Evolutionary conservation across 2,888 invertebrate genomes (phyloP), one percentile per base, ranked within the genome.

Genomic region (Vesta saturnalis): DNA sequence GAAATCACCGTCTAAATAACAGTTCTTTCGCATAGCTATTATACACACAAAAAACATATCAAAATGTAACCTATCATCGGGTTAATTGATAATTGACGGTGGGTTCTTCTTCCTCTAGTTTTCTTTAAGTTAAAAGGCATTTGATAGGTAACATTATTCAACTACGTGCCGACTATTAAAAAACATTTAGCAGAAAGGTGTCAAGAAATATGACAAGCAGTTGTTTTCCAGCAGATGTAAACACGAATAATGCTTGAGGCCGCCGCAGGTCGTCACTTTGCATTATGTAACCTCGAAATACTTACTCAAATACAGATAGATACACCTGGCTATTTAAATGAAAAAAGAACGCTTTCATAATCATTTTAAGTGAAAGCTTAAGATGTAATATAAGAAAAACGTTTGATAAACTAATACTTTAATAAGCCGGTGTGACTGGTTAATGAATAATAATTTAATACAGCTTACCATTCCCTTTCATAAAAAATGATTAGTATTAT

Each of bases 151-250:
- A 52, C 6, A 59, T 39, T 2, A 39, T 39, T 46, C 64, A 39
- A 52, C 64, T 64, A 64, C 64, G 46, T 52, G 62, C 47, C 61
- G 49, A 56, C 54, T 16, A 64, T 68, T 59, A 60, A 68, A 61
- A 60, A 47, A 64, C 64, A 64, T 69, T 69, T 64, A 69, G 61
- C 64, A 52, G 64, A 64, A 69, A 69, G 69, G 69, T 69, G 69
- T 69, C 69, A 69, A 69, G 63, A 60, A 69, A 69, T 64, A 69
- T 69, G 64, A 69, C 64, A 69, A 64, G 64, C 69, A 69, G 69
- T 69, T 69, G 69, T 47, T 64, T 55, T 57, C 19, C 60, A 69
- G 69, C 69, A 69, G 69, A 69, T 69, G 69, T 64, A 52, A 54
- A 57, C 64, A 69, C 60, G 47, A 61, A 57, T 49, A 60, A 61